Conservation (phyloP, 2,113 vertebrate species). For the Spea multiplicata region DNA sequence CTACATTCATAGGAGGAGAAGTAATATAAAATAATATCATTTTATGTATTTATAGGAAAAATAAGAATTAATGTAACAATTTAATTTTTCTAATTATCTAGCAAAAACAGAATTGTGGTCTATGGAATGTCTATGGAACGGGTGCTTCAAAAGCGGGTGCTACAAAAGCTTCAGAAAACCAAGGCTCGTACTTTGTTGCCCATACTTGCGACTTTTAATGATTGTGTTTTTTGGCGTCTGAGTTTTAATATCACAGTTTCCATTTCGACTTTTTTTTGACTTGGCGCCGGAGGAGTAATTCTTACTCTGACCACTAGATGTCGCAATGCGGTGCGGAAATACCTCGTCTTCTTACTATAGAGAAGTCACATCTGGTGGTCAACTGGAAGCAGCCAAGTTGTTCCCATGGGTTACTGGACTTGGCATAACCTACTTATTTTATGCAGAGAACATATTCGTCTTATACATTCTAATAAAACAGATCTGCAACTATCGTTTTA, state of each 20-base stretch:
- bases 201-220: too few relatives aligned
- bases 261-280: too few relatives aligned
- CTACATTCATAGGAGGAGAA: too few relatives aligned
- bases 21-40: too few relatives aligned
- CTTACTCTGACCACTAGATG: slow-evolving; percentile 7
- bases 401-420: background rate
- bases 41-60: background rate
- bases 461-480: background rate
- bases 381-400: background rate
- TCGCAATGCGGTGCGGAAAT: background rate
- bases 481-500: background rate
- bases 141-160: too few relatives aligned
- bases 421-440: background rate
- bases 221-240: too few relatives aligned
- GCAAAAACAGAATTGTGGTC: too few relatives aligned
- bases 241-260: too few relatives aligned
- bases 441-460: background rate
- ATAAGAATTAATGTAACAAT: background rate
- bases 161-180: too few relatives aligned
- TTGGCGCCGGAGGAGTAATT: background rate
- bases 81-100: too few relatives aligned
- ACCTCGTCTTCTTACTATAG: background rate
- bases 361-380: background rate
- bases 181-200: too few relatives aligned
- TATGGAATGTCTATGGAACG: too few relatives aligned